Evolutionary conservation across 2,797 vertebrate species (phyloP), one percentile per base, ranked within the genome.

Genomic region (Otus scops): DNA sequence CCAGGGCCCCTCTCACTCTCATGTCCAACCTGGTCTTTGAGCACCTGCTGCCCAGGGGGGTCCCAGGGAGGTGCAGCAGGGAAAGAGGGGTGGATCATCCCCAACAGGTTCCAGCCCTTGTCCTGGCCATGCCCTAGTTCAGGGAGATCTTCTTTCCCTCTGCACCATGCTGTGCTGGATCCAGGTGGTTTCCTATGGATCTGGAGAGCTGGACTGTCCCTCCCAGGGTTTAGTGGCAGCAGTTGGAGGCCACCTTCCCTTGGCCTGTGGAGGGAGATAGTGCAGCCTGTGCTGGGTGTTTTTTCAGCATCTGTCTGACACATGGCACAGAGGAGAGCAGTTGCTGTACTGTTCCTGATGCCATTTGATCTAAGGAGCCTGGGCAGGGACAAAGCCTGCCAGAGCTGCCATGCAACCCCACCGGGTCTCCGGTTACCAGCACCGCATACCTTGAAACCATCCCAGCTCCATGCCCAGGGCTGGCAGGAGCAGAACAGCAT

Each of bases 281-380:
- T 1, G 11, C 57, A 75, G 63, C 36, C 34, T 3, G 3, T 41
- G 30, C 57, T 26, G 10, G 22, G 26, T 71, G 30, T 9, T n/a
- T 95, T 92, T 64, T 83, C 54, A 92, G 38, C 63, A 65, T 54
- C 69, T 90, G 41, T 30, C n/a, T 77, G 60, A 81, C 75, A 65
- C 20, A 13, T 0, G 0, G 27, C 61, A 16, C 61, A 43, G 12
- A 67, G 63, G 57, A 89, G 54, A 88, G 77, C 74, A 60, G 63
- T 59, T 63, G 18, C 54, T 1, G 1, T 48, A 16, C 76, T 91
- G 51, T 84, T 94, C 45, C 43, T 1, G 1, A 13, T 48, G 83
- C 48, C 64, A 91, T 88, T 86, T 2, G 7, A 84, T 68, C 83
- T 65, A 27, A 69, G 71, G 48, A 82, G 57, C 61, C 24, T n/a